Evolutionary conservation across 2,888 invertebrate species (phyloP), one percentile per base, ranked within the genome.

Genomic region (Drosophila tripunctata): DNA sequence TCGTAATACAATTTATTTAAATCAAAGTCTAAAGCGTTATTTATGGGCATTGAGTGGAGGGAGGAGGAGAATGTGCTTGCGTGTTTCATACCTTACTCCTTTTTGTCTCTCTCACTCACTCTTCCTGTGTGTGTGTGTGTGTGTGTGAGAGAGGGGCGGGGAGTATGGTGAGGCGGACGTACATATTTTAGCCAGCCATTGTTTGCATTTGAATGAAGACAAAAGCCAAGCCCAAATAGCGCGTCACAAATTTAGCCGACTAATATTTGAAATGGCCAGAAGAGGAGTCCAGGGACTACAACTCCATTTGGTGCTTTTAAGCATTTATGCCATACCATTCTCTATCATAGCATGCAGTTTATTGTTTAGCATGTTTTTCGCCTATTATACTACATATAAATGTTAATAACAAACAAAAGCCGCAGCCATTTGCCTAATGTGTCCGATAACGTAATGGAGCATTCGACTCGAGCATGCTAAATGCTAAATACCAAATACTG

Each of bases 1-100:
- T 82, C 71, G 76, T 73, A 76, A 88, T 78, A 89, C 89, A 89
- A 90, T 89, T 90, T 89, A 89, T 90, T 90, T 89, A 89, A 88
- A 90, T 89, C 81, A 89, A 88, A 89, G 87, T 87, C 87, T 85
- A 89, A 89, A 89, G 78, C 82, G 88, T 90, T 88, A 89, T 89
- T 89, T 89, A 88, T 84, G 88, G 82, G 82, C 76, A 70, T 67
- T 33, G 52, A 56, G 68, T 27, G 45, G 14, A 45, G 61, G 43
- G 33, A 12, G 43, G 21, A 15, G 36, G 52, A 14, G 17, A 35
- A 31, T n/a, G n/a, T n/a, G n/a, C n/a, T n/a, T n/a, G n/a, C n/a
- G n/a, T n/a, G n/a, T n/a, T n/a, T n/a, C n/a, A n/a, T n/a, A n/a
- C n/a, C 44, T 44, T 31, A 12, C 31, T 21, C 8, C 21, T n/a